Base-by-base conservation (phyloP, 2,888 invertebrate genomes). In the Ichneumoninae sp. region DNA sequence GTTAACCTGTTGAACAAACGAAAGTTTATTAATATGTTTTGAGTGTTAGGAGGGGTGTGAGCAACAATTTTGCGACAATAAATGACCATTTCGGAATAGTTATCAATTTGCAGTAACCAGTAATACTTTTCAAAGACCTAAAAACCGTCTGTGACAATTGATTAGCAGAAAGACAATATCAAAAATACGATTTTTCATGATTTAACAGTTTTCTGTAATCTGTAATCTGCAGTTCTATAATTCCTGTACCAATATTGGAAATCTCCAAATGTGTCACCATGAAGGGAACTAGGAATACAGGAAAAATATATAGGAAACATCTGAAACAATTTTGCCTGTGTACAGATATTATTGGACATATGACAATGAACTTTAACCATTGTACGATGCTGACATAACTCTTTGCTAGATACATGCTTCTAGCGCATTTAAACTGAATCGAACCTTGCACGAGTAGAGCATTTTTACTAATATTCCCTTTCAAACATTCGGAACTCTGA, bases 1-100 rank as follows among this genome's bases (percentile, higher is more conserved):
- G n/a, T 57, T 36, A 7, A 79, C 22, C 84, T 76, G 52, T 26
- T 1, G 3, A 60, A 70, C 19, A 19, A 74, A 26, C 8, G 69
- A 81, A 62, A 6, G 1, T 10, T 16, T 13, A 16, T 33, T 30
- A n/a, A 30, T n/a, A 13, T n/a, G 1, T n/a, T 33, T 4, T 26
- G 5, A 26, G 22, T 13, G 57, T 57, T 22, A 7, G n/a, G 7
- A 54, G 52, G 52, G 19, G n/a, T 54, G 19, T 8, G 19, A 54
- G 19, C 13, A 13, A 47, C 16, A 47, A 16, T 13, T 13, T 13
- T 13, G 8, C 36, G 2, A 44, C 13, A 44, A 44, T 13, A 44
- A 44, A 44, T 44, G 0, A 44, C 4, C 0, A 44, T 44, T 13
- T 44, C 1, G 3, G 3, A 44, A 36, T 36, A 3, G 4, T 44